Percentiles rank a stretch among this genome's conserved stretches.
Conservation (phyloP, 1,140 invertebrate species). For the Macrobrachium rosenbergii region DNA sequence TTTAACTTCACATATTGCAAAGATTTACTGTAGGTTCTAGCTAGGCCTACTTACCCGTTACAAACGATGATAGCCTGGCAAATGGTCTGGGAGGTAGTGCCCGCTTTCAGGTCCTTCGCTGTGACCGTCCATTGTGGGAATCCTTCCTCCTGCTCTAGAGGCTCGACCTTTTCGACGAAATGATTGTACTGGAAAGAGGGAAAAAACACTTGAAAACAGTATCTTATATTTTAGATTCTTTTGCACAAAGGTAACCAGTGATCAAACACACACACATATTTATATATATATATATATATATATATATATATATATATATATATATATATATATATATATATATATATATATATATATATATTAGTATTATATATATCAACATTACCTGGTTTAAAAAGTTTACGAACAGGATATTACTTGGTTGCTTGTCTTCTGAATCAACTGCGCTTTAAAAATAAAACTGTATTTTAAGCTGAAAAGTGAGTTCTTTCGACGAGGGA, state of each 20-base stretch:
- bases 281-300: too few relatives aligned
- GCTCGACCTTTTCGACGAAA: conserved; percentile 1
- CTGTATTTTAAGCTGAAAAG: too few relatives aligned
- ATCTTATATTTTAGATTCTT: conserved; percentile 68
- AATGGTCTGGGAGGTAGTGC: not conserved
- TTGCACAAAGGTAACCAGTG: too few relatives aligned
- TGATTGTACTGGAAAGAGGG: not conserved
- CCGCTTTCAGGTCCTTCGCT: not conserved
- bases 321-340: too few relatives aligned
- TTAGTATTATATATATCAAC: conserved; percentile 69
- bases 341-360: too few relatives aligned
- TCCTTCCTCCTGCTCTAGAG: not conserved
- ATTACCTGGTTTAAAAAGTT: conserved; percentile 77
- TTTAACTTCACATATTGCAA: too few relatives aligned
- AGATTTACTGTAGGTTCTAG: conserved; percentile 73
- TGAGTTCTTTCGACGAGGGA: too few relatives aligned
- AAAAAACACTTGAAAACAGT: conserved; percentile 73
- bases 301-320: too few relatives aligned
- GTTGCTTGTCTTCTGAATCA: too few relatives aligned
- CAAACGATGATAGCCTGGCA: not conserved
- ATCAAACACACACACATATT: too few relatives aligned
- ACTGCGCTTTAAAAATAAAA: too few relatives aligned
- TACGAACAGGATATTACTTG: conserved; percentile 78
- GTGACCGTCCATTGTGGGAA: not conserved
- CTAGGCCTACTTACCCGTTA: conserved; percentile 68